Evolutionary conservation across 2,113 vertebrate genomes (phyloP).

Genomic region (Emydocephalus ijimae): DNA sequence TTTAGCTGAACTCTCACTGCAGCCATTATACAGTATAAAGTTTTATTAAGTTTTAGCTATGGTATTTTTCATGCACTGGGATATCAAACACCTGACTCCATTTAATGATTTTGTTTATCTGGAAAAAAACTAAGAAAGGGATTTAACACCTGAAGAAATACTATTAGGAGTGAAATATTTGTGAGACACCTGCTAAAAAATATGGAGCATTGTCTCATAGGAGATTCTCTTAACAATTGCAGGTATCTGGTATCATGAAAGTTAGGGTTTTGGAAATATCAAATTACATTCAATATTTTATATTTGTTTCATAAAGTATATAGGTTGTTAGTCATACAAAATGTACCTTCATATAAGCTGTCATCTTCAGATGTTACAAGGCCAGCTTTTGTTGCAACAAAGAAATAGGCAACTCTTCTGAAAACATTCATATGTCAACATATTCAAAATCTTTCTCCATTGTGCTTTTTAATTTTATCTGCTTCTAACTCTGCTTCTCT

Average conservation of each 20-base stretch:
- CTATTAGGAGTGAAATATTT: conserved; percentile 9
- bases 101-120: conserved; percentile 21
- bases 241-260: conserved; percentile 12
- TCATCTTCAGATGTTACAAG: not conserved
- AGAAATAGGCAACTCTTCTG: not conserved
- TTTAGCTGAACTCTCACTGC: not conserved
- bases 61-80: not conserved
- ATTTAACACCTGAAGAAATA: conserved; percentile 30
- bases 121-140: conserved; percentile 11
- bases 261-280: conserved; percentile 5
- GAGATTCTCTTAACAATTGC: not conserved
- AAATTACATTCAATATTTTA: conserved; percentile 14
- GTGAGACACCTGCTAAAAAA: conserved; percentile 25
- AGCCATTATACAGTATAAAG: not conserved
- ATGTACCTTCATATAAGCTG: not conserved
- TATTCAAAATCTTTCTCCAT: conserved; percentile 2
- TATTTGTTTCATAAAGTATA: not conserved
- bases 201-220: not conserved
- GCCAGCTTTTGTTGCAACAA: not conserved
- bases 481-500: not conserved
- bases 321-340: not conserved
- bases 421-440: not conserved
- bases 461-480: not conserved
- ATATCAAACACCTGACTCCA: conserved; percentile 4
- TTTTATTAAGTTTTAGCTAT: not conserved